phyloP scores from a whole-genome alignment of 2,113 vertebrate genomes.

The Brienomyrus longianalis region DNA sequence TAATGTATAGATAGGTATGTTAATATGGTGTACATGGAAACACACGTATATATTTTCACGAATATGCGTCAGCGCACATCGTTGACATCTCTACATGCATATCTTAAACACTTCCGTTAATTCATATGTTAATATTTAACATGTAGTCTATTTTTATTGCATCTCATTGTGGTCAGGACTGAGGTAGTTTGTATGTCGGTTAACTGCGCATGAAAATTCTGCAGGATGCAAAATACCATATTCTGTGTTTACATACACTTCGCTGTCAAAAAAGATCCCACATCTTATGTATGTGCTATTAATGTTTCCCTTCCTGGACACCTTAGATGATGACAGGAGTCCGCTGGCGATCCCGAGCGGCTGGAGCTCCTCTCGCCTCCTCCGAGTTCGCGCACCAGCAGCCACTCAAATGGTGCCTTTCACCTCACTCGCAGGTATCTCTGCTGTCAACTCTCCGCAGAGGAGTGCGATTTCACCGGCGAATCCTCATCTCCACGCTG shows the following conservation, averaged over 20 bases:
- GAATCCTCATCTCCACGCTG: conserved; percentile 8
- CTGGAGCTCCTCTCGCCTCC: background rate
- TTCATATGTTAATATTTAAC: background rate
- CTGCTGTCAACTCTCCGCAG: background rate
- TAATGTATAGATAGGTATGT: background rate
- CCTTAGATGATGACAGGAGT: background rate
- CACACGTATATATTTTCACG: background rate
- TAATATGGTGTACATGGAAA: too few relatives aligned
- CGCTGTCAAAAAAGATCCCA: background rate
- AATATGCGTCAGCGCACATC: background rate
- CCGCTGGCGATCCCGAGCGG: background rate
- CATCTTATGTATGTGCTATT: background rate
- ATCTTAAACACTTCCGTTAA: background rate
- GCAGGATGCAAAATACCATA: background rate
- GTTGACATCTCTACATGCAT: background rate
- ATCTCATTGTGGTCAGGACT: background rate
- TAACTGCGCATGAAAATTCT: background rate
- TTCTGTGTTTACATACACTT: background rate
- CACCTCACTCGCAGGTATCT: background rate
- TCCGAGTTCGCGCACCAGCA: conserved; percentile 6
- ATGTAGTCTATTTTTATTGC: background rate
- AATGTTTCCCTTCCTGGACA: background rate
- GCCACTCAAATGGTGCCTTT: background rate
- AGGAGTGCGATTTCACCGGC: background rate
- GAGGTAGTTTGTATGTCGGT: background rate